Evolutionary conservation across 2,888 invertebrate genomes (phyloP), one percentile per base, ranked within the genome.

Genomic region (Morpho achilles): DNA sequence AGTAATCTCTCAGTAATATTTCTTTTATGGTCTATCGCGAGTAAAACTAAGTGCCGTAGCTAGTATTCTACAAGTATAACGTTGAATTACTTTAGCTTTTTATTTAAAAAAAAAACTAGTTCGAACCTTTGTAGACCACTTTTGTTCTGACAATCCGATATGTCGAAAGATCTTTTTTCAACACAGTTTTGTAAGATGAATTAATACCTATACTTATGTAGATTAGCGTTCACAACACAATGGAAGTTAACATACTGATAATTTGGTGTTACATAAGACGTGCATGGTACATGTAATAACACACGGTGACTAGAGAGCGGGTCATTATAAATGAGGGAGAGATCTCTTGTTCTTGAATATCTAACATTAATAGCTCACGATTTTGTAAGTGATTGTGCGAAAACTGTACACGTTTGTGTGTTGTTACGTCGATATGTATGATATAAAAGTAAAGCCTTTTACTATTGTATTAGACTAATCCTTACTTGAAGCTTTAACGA

Each of bases 141-240:
- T 32, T 32, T 32, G 32, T 32, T 32, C 32, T 32, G 51, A 57
- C 51, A 51, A 45, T 56, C 43, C 47, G 47, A 58, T 67, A 75
- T 85, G 85, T 79, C 76, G 87, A 82, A 86, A 87, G 73, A 62
- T 63, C 64, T 79, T 86, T 87, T 87, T 87, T 87, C 82, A 82
- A 85, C 79, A 80, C 80, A 77, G 80, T 87, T 86, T 87, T 85
- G 87, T 83, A 87, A 87, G 83, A 80, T 76, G 84, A 80, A 87
- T 89, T 88, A 89, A 89, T 89, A 86, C 86, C 86, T 87, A 87
- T 88, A 89, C 87, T 89, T 89, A 88, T 87, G 86, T 86, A 88
- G 86, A 89, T 88, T 86, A 86, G 79, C 76, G 80, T 67, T 76
- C 73, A 75, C 68, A 73, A 75, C 78, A 89, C 89, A 89, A 89